Evolutionary conservation across 2,888 invertebrate genomes (phyloP).

Genomic region (Gerris lacustris): DNA sequence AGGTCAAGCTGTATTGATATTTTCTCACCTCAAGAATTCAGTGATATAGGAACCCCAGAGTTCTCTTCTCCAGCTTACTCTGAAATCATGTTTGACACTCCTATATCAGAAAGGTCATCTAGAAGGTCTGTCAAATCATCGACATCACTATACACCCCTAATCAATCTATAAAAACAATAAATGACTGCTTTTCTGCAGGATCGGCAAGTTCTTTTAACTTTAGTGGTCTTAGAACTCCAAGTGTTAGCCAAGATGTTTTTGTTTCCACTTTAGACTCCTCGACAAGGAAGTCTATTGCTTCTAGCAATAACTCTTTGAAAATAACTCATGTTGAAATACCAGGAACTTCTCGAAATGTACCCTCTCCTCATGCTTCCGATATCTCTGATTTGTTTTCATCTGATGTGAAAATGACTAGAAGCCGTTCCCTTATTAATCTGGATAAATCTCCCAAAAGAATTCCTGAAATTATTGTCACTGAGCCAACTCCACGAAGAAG

Average conservation of each 20-base stretch:
- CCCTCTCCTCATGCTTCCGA: background rate
- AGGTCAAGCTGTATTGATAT: background rate
- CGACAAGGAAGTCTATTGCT: background rate
- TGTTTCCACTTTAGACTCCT: background rate
- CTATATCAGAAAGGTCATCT: background rate
- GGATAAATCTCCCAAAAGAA: background rate
- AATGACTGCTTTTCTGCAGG: background rate
- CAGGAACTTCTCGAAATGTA: background rate
- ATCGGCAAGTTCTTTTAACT: background rate
- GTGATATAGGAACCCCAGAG: background rate
- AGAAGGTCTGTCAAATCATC: too few relatives aligned
- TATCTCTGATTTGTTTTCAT: background rate
- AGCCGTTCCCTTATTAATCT: background rate
- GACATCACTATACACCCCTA: background rate
- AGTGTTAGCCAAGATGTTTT: background rate
- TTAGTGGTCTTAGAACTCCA: background rate
- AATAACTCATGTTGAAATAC: background rate
- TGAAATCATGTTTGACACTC: background rate
- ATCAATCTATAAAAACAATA: background rate
- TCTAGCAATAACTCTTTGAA: background rate
- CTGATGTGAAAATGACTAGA: background rate
- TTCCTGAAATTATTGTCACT: background rate
- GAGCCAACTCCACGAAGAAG: background rate
- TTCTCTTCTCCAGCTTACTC: background rate
- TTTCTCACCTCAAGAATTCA: background rate